These are phyloP conservation scores for Anomalospiza imberbis DNA, from an alignment of 2,797 vertebrate genomes.

Conservation along the genomic window DNA sequence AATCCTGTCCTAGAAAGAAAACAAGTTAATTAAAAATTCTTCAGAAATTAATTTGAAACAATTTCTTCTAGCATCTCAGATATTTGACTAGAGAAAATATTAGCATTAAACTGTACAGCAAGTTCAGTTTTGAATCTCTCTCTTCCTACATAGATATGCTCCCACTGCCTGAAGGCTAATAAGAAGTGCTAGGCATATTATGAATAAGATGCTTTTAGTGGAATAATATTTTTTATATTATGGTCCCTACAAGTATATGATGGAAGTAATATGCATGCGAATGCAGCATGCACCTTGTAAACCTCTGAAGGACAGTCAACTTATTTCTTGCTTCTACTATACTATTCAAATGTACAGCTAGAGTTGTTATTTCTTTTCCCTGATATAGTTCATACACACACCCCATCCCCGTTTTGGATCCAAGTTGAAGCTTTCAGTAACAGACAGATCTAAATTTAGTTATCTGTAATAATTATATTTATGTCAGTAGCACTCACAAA, in stretches of 20 bases:
- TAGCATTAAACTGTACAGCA: background rate
- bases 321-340: background rate
- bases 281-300: background rate
- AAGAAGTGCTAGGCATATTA: background rate
- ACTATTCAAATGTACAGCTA: background rate
- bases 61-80: background rate
- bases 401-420: background rate
- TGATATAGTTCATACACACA: background rate
- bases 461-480: background rate
- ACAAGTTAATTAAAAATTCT: background rate
- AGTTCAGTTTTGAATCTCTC: background rate
- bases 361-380: background rate
- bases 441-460: background rate
- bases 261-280: background rate
- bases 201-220: background rate
- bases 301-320: background rate
- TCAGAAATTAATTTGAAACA: background rate
- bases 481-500: background rate
- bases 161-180: background rate
- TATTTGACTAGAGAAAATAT: background rate
- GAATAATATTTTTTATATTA: background rate
- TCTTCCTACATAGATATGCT: background rate
- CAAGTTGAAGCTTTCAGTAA: background rate
- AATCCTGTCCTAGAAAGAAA: constrained; percentile 82
- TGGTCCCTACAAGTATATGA: background rate